phyloP scores from a whole-genome alignment of 2,113 vertebrate species.

The Turnix velox region DNA sequence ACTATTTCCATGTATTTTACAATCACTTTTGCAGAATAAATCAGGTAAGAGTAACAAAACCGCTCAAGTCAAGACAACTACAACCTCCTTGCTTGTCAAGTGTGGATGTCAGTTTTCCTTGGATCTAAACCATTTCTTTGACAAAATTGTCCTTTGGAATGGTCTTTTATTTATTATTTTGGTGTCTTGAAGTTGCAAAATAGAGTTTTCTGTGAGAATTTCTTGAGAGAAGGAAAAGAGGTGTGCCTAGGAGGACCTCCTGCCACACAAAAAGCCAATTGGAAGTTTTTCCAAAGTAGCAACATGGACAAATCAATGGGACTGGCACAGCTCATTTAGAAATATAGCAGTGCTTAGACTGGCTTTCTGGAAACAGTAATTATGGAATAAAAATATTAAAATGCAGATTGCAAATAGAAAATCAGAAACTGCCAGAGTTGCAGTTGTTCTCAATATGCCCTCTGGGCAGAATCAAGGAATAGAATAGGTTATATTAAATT shows the following conservation, averaged over 20 bases:
- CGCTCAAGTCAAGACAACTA: background rate
- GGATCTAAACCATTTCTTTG: background rate
- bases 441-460: background rate
- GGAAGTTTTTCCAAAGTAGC: background rate
- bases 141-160: background rate
- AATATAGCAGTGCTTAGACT: background rate
- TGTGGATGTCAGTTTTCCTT: background rate
- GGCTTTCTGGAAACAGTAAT: background rate
- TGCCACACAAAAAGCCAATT: background rate
- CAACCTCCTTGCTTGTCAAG: background rate
- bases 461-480: background rate
- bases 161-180: no score
- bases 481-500: background rate
- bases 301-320: background rate
- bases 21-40: background rate
- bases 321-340: background rate
- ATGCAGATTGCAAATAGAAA: background rate
- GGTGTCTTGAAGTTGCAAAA: background rate
- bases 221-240: background rate
- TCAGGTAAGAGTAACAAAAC: background rate
- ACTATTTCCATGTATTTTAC: background rate
- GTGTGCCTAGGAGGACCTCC: background rate
- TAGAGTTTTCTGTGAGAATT: accelerated
- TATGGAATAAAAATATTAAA: background rate
- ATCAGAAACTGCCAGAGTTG: background rate